These are phyloP conservation scores for Microctenopoma steveboyesi DNA, from an alignment of 2,797 vertebrate species.

Conservation along the genomic window DNA sequence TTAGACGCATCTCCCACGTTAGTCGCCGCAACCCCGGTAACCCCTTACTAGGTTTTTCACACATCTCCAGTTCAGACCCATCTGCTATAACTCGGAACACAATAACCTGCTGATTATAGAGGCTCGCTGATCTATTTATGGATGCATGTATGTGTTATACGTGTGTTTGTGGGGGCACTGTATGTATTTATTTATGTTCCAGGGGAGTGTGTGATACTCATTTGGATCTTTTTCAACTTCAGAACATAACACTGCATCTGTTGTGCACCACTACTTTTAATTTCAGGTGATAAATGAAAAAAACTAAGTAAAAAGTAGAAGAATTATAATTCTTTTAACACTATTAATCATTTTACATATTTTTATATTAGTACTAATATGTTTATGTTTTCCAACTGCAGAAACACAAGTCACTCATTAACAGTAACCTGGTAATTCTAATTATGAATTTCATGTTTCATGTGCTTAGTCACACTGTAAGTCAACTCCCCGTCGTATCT, in stretches of 20 bases:
- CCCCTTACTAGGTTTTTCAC: background rate
- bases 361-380: conserved; percentile 22
- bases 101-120: conserved; percentile 17
- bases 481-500: conserved; percentile 27
- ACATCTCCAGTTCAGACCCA: background rate
- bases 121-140: conserved; percentile 13
- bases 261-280: too few relatives aligned
- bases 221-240: background rate
- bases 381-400: conserved; percentile 17
- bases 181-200: background rate
- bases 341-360: background rate
- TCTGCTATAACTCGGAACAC: background rate
- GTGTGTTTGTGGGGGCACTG: too few relatives aligned
- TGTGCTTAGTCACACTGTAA: conserved; percentile 36
- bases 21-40: background rate
- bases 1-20: background rate
- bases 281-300: too few relatives aligned
- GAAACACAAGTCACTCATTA: conserved; percentile 38
- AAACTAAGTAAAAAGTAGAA: background rate
- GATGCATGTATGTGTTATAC: background rate
- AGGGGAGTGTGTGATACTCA: background rate
- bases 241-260: background rate
- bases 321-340: background rate
- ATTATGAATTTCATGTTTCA: conserved; percentile 53
- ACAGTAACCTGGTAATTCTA: conserved; percentile 36